phyloP scores from a whole-genome alignment of 2,113 vertebrate species.

The Pseudois nayaur region DNA sequence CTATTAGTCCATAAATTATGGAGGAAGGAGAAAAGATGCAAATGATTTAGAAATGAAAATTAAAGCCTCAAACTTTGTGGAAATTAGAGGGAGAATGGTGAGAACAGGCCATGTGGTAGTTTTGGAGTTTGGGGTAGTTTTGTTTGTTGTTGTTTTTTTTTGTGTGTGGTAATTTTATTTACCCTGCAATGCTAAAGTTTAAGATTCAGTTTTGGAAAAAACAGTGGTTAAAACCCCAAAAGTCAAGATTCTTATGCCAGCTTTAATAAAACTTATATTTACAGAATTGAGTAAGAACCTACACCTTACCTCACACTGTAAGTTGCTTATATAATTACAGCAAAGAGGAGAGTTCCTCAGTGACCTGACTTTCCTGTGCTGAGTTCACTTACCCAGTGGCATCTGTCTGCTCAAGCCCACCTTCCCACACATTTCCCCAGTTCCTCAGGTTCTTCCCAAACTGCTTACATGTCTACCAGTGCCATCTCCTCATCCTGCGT shows the following conservation, averaged over 20 bases:
- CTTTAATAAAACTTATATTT: constrained; percentile 8
- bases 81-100: neutral
- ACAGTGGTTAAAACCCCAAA: neutral
- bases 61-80: constrained; percentile 19
- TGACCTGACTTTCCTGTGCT: neutral
- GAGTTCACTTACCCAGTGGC: neutral
- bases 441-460: neutral
- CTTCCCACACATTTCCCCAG: neutral
- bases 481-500: neutral
- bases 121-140: neutral
- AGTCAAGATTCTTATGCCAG: neutral
- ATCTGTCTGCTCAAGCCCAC: neutral
- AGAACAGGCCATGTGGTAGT: neutral
- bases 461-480: neutral
- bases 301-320: neutral
- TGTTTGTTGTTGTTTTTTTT: rapidly evolving
- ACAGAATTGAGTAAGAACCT: neutral
- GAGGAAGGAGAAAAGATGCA: neutral
- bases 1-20: neutral
- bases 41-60: constrained; percentile 22
- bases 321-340: neutral
- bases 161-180: neutral
- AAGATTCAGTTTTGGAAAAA: neutral
- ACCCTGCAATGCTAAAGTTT: neutral
- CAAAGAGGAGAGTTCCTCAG: neutral